phyloP scores from a whole-genome alignment of 2,797 vertebrate genomes.

The Myotis findleyi region DNA sequence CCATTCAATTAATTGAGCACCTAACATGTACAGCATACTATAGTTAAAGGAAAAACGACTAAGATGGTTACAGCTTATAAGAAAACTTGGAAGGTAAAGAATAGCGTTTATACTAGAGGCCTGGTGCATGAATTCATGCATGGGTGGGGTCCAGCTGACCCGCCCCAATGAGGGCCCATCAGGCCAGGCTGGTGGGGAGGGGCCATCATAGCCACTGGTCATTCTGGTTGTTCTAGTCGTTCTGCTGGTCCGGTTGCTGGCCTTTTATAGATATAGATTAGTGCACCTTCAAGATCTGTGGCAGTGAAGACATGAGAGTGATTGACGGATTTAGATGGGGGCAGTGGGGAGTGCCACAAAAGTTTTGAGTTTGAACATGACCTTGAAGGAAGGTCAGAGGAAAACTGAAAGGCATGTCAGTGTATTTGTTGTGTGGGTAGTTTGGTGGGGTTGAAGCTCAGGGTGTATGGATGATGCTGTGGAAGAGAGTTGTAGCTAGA shows the following conservation, averaged over 20 bases:
- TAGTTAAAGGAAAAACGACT: neutral
- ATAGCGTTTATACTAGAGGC: neutral
- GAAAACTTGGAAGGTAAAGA: neutral
- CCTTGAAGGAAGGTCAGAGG: neutral
- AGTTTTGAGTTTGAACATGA: neutral
- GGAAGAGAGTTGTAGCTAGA: neutral
- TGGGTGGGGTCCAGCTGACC: too few relatives aligned
- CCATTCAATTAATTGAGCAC: neutral
- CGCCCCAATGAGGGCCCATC: too few relatives aligned
- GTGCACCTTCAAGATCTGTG: neutral
- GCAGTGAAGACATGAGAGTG: neutral
- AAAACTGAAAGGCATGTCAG: neutral
- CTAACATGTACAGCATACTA: neutral
- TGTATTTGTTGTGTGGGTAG: neutral
- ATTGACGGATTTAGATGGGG: neutral
- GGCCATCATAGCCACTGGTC: too few relatives aligned
- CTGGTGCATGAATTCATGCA: too few relatives aligned
- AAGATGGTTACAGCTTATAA: neutral
- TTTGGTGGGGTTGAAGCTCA: neutral
- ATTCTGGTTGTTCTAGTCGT: too few relatives aligned
- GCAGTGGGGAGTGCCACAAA: neutral
- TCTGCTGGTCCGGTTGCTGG: too few relatives aligned
- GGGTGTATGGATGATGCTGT: neutral
- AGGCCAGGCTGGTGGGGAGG: fast-evolving
- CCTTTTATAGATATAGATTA: too few relatives aligned